These are phyloP conservation scores for Gasteruption jaculator DNA, from an alignment of 2,888 invertebrate genomes.

Conservation along the genomic window DNA sequence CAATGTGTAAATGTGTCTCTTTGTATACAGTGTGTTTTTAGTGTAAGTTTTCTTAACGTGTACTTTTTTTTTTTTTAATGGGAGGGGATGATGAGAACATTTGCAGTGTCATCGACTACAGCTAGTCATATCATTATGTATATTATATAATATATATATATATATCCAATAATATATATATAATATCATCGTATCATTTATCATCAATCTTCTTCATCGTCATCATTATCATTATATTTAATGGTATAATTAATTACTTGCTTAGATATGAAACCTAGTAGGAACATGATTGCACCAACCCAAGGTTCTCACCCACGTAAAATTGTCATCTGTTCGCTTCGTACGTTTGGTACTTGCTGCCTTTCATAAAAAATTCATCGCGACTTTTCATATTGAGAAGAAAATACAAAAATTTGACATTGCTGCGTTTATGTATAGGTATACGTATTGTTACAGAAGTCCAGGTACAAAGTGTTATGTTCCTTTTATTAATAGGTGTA, in stretches of 20 bases:
- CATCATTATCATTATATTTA: conserved; percentile 51
- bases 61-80: conserved; percentile 14
- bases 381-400: too few species aligned
- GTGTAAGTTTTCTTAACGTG: too few species aligned
- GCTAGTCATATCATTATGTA: conserved; percentile 42
- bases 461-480: too few species aligned
- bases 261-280: conserved; percentile 54
- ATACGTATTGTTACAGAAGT: too few species aligned
- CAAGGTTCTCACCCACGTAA: conserved; percentile 27
- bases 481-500: too few species aligned
- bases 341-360: too few species aligned
- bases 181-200: conserved; percentile 50
- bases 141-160: conserved; percentile 37
- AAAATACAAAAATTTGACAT: too few species aligned
- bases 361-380: too few species aligned
- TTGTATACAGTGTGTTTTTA: conserved; percentile 24
- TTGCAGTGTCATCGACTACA: conserved; percentile 45
- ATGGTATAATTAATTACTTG: conserved; percentile 51
- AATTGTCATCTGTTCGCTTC: not conserved
- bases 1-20: conserved; percentile 29
- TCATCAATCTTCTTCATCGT: too few species aligned
- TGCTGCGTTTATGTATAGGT: too few species aligned
- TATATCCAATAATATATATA: conserved; percentile 46
- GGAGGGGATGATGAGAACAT: conserved; percentile 36
- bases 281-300: conserved; percentile 52